Evolutionary conservation across 1,140 invertebrate genomes (phyloP).

Genomic region (Zaprionus gabonicus): DNA sequence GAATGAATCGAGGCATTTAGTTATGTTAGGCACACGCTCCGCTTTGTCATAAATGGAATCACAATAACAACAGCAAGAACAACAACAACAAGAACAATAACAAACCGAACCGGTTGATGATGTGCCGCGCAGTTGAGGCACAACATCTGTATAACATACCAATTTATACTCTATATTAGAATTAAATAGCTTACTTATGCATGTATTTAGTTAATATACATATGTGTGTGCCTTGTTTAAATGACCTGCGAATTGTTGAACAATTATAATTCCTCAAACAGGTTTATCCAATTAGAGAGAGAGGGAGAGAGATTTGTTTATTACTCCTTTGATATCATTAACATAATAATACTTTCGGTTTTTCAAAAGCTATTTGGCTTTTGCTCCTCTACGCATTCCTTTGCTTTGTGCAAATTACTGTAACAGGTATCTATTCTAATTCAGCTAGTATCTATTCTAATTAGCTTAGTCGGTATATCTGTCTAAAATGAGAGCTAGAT

Average conservation of each 20-base stretch:
- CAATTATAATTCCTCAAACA: constrained; percentile 1
- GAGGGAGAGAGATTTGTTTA: not conserved
- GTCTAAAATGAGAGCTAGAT: no score
- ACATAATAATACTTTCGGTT: not conserved
- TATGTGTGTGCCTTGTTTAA: constrained; percentile 4
- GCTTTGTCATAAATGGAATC: constrained; percentile 39
- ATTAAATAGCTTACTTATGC: not conserved
- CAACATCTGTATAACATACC: constrained; percentile 1
- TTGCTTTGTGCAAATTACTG: not conserved
- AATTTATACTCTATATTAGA: constrained; percentile 12
- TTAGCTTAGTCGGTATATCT: no score
- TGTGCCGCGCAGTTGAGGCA: not conserved
- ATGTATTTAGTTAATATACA: constrained; percentile 14
- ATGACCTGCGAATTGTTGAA: constrained; percentile 1
- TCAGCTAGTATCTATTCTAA: no score
- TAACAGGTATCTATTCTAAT: no score
- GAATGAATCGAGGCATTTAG: constrained; percentile 31
- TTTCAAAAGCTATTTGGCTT: not conserved
- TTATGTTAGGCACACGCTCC: constrained; percentile 57
- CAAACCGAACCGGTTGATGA: constrained; percentile 54
- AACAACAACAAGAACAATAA: constrained; percentile 3
- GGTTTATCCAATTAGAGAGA: constrained; percentile 2
- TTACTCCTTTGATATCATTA: not conserved
- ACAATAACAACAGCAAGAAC: constrained; percentile 11
- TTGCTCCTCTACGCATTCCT: not conserved